These are phyloP conservation scores for Cephalopterus ornatus DNA, from an alignment of 2,113 vertebrate genomes.

Conservation along the genomic window DNA sequence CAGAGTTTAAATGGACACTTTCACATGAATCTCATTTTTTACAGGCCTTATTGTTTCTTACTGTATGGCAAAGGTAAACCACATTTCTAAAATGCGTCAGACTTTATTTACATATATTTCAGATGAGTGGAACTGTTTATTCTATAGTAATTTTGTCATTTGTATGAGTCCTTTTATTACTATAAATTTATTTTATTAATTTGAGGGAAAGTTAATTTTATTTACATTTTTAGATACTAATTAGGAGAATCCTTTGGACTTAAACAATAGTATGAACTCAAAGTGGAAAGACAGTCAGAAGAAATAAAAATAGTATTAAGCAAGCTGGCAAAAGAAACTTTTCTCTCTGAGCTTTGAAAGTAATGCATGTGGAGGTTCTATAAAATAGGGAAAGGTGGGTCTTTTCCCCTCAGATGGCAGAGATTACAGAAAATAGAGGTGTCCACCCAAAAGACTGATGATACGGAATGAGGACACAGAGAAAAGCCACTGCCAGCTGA, in stretches of 20 bases:
- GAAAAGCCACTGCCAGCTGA: not conserved
- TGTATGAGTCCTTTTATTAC: not conserved
- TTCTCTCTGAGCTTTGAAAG: not conserved
- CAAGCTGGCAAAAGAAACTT: not conserved
- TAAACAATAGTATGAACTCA: not conserved
- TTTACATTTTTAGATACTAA: not conserved
- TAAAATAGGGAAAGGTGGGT: fast-evolving
- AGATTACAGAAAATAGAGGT: not conserved
- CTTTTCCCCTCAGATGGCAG: not conserved
- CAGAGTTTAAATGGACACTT: not conserved
- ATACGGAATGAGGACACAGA: not conserved
- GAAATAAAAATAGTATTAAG: not conserved
- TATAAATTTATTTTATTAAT: not conserved
- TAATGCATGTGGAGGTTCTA: not conserved
- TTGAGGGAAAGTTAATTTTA: not conserved
- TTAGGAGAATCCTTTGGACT: not conserved
- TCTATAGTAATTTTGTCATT: not conserved
- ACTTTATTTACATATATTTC: not conserved
- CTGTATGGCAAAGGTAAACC: not conserved
- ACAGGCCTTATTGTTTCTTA: not conserved
- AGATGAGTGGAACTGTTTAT: not conserved
- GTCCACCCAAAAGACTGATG: not conserved
- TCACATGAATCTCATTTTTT: not conserved
- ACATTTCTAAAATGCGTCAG: not conserved
- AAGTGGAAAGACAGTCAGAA: not conserved